Evolutionary conservation across 2,797 vertebrate species (phyloP).

Genomic region (Anolis apletophallus): DNA sequence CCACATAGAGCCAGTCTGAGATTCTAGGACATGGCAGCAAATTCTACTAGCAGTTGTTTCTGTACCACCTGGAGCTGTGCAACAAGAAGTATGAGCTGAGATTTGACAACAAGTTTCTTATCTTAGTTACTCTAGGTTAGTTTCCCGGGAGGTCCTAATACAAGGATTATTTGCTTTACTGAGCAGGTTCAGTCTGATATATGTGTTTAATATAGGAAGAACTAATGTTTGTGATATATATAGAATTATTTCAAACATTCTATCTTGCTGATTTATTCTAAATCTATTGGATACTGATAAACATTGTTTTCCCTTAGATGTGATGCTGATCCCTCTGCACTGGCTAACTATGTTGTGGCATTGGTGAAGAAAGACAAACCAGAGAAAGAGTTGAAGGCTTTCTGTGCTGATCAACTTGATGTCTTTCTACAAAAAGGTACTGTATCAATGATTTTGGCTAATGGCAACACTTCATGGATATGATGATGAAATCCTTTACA

Average conservation of each 20-base stretch:
- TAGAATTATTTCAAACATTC: not conserved
- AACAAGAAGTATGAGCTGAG: not conserved
- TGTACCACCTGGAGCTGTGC: not conserved
- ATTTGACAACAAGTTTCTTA: not conserved
- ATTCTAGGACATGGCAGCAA: not conserved
- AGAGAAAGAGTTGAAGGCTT: conserved; percentile 94
- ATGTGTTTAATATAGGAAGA: not conserved
- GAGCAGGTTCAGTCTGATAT: not conserved
- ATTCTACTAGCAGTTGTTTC: not conserved
- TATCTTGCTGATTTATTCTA: not conserved
- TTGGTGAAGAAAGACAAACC: conserved; percentile 98
- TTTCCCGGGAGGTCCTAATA: not conserved
- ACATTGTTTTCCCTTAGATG: conserved; percentile 74
- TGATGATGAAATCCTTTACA: not conserved
- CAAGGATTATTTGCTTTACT: not conserved
- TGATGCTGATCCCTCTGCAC: conserved; percentile 95
- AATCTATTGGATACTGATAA: conserved; percentile 9
- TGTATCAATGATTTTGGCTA: not conserved
- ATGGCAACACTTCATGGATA: not conserved
- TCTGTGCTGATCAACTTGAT: conserved; percentile 98
- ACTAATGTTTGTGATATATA: not conserved
- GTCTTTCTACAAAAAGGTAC: conserved; percentile 99
- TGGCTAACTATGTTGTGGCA: conserved; percentile 98
- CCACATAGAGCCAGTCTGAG: not conserved
- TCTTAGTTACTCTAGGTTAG: not conserved